These are phyloP conservation scores for Parazoanthus atlanticus DNA, from an alignment of 92 coral and sea anemone genomes.

Conservation along the genomic window DNA sequence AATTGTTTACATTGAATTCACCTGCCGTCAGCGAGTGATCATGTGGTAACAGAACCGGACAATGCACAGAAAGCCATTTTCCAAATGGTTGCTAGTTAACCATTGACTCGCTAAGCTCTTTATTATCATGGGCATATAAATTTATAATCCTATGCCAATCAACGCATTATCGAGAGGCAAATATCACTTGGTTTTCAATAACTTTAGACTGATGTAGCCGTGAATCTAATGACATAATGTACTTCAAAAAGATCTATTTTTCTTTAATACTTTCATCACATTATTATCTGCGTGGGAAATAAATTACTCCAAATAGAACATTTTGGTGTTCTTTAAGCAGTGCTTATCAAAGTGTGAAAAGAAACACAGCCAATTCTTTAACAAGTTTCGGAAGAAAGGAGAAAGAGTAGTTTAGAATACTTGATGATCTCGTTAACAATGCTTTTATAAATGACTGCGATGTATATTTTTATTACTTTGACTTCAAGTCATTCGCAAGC, in stretches of 20 bases:
- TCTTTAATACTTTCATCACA: too few species aligned
- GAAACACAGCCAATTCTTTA: background rate
- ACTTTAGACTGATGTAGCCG: background rate
- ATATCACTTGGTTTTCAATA: background rate
- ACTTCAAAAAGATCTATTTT: too few species aligned
- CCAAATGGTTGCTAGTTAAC: background rate
- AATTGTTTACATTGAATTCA: conserved; percentile 18
- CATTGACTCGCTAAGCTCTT: background rate
- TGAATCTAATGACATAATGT: background rate
- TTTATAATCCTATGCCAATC: background rate
- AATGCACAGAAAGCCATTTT: background rate
- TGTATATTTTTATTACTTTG: background rate
- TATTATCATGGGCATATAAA: background rate
- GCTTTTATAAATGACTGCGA: background rate
- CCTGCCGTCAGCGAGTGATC: conserved; percentile 4
- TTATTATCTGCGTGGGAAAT: too few species aligned
- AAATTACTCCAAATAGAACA: too few species aligned
- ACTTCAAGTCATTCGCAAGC: background rate
- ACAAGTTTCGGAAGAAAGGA: background rate
- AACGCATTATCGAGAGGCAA: background rate
- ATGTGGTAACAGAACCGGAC: conserved; percentile 8
- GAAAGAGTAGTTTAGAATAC: background rate
- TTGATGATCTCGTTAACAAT: background rate
- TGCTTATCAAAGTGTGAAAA: too few species aligned
- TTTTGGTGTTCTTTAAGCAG: too few species aligned